A percentile compares a stretch with the other conserved stretches of the same genome.
Evolutionary conservation across 1,140 invertebrate genomes (phyloP).

Genomic region (Drosophila funebris): DNA sequence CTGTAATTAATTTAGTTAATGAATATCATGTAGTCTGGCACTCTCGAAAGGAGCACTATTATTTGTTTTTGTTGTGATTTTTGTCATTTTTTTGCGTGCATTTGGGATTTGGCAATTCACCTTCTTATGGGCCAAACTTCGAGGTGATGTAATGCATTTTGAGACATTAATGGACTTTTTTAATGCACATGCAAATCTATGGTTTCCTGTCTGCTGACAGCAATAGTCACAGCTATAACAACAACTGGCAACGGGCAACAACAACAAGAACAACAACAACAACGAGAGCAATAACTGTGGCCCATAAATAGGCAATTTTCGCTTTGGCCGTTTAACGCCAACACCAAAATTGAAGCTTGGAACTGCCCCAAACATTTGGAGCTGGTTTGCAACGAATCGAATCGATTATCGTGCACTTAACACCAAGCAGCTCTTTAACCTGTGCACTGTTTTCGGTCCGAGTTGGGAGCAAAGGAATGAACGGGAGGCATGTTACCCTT

Average conservation of each 20-base stretch:
- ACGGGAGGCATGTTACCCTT: slow-evolving; percentile 56
- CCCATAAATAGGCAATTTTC: slow-evolving; percentile 76
- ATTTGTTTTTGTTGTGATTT: not conserved
- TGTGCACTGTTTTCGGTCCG: slow-evolving; percentile 33
- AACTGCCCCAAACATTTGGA: not conserved
- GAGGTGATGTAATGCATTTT: slow-evolving; percentile 53
- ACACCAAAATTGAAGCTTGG: slow-evolving; percentile 46
- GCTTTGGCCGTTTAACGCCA: slow-evolving; percentile 74
- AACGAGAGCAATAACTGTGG: slow-evolving; percentile 32
- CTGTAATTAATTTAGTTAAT: not conserved
- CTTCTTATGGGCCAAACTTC: slow-evolving; percentile 19
- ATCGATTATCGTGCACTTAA: slow-evolving; percentile 82
- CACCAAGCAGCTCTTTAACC: slow-evolving; percentile 77
- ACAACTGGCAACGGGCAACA: slow-evolving; percentile 4
- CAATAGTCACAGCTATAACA: slow-evolving; percentile 2
- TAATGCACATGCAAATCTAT: slow-evolving; percentile 69
- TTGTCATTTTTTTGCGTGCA: slow-evolving; percentile 27
- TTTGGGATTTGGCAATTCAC: slow-evolving; percentile 21
- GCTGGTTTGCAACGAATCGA: slow-evolving; percentile 59
- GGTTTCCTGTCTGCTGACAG: slow-evolving; percentile 63
- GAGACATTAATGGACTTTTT: slow-evolving; percentile 54
- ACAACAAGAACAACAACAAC: slow-evolving; percentile 6
- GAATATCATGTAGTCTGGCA: not conserved
- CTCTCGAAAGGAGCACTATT: not conserved
- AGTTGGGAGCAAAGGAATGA: not conserved